These are phyloP conservation scores for Odontamblyopus lacepedii DNA, from an alignment of 2,797 vertebrate species.

Conservation along the genomic window DNA sequence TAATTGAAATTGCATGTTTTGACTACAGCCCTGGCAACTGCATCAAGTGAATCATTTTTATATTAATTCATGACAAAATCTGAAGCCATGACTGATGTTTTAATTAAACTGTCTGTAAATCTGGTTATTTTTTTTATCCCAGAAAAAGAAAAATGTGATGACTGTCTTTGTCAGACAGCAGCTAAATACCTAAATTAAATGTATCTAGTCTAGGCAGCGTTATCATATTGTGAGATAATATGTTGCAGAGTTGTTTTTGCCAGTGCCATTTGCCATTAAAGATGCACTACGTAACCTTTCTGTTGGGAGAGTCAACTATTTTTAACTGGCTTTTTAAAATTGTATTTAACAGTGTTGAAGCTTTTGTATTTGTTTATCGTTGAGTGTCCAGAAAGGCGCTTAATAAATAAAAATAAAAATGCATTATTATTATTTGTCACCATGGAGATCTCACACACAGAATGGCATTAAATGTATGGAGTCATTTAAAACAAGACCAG, in stretches of 20 bases:
- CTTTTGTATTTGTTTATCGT: no score
- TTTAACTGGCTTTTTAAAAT: no score
- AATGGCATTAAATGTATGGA: not conserved
- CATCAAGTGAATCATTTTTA: not conserved
- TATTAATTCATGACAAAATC: conserved; percentile 8
- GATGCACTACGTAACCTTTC: not conserved
- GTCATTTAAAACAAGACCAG: no score
- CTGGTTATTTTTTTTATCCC: not conserved
- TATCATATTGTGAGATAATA: not conserved
- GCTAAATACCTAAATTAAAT: not conserved
- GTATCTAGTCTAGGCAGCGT: not conserved
- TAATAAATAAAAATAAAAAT: no score
- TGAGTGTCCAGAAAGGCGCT: no score
- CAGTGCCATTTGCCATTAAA: not conserved
- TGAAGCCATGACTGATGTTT: conserved; percentile 10
- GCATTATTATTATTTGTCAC: not conserved
- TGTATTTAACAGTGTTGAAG: no score
- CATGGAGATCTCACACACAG: not conserved
- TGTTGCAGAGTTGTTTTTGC: not conserved
- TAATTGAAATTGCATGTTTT: conserved; percentile 17
- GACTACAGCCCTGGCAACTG: conserved; percentile 2
- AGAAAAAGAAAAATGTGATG: not conserved
- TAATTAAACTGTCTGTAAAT: conserved; percentile 12
- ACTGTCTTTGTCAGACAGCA: not conserved
- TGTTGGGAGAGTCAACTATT: not conserved